phyloP scores from a whole-genome alignment of 1,140 invertebrate species.

The Drosophila willistoni region DNA sequence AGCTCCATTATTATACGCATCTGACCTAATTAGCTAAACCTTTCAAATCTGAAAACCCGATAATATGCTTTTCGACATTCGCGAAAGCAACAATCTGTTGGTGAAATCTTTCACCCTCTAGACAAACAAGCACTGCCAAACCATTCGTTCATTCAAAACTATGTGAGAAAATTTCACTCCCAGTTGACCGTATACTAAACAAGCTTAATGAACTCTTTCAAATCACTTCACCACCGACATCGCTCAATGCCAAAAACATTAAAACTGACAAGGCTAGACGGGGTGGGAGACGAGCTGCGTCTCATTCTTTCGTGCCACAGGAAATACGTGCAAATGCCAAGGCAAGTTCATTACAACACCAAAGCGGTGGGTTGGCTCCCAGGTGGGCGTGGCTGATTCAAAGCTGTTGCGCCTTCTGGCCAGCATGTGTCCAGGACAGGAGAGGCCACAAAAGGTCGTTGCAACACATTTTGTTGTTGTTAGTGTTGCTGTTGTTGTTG shows the following conservation, averaged over 20 bases:
- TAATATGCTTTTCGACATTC: too few relatives aligned
- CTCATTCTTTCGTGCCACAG: slow-evolving; percentile 24
- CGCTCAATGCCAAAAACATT: slow-evolving; percentile 76
- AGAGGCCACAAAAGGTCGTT: slow-evolving; percentile 72
- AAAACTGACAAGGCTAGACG: slow-evolving; percentile 62
- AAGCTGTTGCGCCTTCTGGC: slow-evolving; percentile 54
- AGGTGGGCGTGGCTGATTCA: slow-evolving; percentile 53
- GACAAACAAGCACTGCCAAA: background rate
- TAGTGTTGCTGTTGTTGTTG: slow-evolving; percentile 27
- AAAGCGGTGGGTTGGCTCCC: slow-evolving; percentile 8
- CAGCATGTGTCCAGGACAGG: slow-evolving; percentile 54
- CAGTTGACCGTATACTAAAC: slow-evolving; percentile 51
- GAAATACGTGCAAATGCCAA: slow-evolving; percentile 45
- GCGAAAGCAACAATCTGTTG: background rate
- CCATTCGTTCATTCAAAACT: background rate
- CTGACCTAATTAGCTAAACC: too few relatives aligned
- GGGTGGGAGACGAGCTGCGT: slow-evolving; percentile 15
- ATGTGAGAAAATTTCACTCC: slow-evolving; percentile 12
- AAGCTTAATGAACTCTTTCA: slow-evolving; percentile 78
- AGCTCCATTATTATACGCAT: too few relatives aligned
- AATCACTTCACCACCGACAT: slow-evolving; percentile 69
- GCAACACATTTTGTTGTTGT: slow-evolving; percentile 68
- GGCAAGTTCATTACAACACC: slow-evolving; percentile 59
- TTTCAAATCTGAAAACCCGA: too few relatives aligned
- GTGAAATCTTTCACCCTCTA: background rate